These are phyloP conservation scores for Halictus ligatus DNA, from an alignment of 2,888 invertebrate genomes.

Conservation along the genomic window DNA sequence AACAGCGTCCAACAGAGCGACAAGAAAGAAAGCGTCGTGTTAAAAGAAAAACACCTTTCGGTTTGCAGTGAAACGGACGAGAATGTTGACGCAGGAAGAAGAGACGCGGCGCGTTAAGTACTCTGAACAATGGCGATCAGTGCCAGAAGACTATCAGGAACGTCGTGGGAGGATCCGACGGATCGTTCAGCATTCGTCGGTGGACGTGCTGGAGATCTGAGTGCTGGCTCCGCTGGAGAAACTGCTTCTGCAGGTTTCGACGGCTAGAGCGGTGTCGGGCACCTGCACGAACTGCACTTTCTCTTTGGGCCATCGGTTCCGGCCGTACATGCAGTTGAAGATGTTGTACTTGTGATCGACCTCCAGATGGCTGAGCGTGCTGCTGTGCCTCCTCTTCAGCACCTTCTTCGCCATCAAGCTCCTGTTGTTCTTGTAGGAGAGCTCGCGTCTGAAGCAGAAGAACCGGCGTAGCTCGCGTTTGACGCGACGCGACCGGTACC, in stretches of 20 bases:
- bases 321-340: conserved; percentile 82
- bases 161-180: background rate
- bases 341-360: conserved; percentile 80
- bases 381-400: conserved; percentile 80
- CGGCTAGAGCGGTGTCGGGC: conserved; percentile 86
- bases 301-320: conserved; percentile 80
- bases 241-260: conserved; percentile 87
- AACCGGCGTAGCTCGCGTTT: conserved; percentile 86
- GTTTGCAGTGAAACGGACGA: background rate
- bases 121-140: background rate
- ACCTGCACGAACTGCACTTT: conserved; percentile 86
- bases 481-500: conserved; percentile 90
- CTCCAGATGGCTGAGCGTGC: conserved; percentile 74
- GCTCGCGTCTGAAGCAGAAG: conserved; percentile 83
- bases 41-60: no score
- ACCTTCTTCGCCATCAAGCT: conserved; percentile 85
- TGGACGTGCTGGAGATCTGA: conserved; percentile 87
- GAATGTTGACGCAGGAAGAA: background rate
- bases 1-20: background rate
- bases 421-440: conserved; percentile 82
- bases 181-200: conserved; percentile 84
- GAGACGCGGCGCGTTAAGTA: conserved; percentile 17
- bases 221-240: conserved; percentile 88
- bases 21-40: background rate
- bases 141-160: background rate